A percentile compares a stretch with the other conserved stretches of the same genome.
Evolutionary conservation across 2,797 vertebrate species (phyloP).

Genomic region (Chaunax sp.): DNA sequence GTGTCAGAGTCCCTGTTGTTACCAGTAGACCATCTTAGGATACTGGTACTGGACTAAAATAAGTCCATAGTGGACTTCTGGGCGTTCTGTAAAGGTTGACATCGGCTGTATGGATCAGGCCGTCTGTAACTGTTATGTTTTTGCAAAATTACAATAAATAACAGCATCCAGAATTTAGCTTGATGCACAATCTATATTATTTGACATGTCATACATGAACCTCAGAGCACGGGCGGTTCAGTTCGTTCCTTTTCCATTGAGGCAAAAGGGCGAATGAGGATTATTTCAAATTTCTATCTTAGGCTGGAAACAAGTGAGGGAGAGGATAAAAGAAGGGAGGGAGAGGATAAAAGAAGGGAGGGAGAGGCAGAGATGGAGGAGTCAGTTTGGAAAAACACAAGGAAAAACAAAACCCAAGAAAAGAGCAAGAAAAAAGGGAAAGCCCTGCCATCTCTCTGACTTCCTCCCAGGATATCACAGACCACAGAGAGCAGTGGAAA

Average conservation of each 20-base stretch:
- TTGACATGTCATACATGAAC: slow-evolving; percentile 3
- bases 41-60: no score
- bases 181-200: neutral
- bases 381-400: neutral
- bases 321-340: neutral
- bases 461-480: slow-evolving; percentile 65
- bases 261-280: slow-evolving; percentile 44
- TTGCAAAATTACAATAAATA: neutral
- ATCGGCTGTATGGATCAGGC: no score
- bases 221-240: slow-evolving; percentile 12
- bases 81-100: no score
- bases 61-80: no score
- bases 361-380: slow-evolving; percentile 10
- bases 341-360: slow-evolving; percentile 5
- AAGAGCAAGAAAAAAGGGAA: slow-evolving; percentile 52
- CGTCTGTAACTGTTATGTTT: no score
- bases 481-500: slow-evolving; percentile 62
- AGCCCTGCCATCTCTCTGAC: slow-evolving; percentile 47
- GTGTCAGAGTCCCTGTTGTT: no score
- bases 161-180: neutral
- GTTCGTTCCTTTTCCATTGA: slow-evolving; percentile 17
- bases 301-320: slow-evolving; percentile 26
- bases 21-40: no score
- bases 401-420: slow-evolving; percentile 49
- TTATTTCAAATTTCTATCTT: slow-evolving; percentile 46